A percentile compares a stretch with the other conserved stretches of the same genome.
phyloP scores from a whole-genome alignment of 2,888 invertebrate species.

The Drosophila picticornis region DNA sequence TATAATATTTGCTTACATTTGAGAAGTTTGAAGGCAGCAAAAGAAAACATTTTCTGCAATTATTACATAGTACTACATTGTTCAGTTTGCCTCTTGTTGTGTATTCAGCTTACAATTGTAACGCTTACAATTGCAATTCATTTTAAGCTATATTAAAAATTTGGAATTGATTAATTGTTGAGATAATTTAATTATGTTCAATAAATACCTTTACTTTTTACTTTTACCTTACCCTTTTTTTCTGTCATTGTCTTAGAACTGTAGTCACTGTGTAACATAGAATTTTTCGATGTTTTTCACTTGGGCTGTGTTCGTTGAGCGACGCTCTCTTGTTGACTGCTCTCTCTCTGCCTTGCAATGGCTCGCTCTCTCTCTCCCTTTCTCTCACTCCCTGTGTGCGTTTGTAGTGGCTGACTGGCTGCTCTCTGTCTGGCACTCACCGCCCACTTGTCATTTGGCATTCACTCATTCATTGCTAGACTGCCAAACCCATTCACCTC shows the following conservation, averaged over 20 bases:
- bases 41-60: background rate
- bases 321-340: constrained; percentile 6
- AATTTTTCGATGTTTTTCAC: constrained; percentile 53
- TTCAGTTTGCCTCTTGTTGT: background rate
- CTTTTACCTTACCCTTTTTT: background rate
- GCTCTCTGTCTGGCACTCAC: constrained; percentile 45
- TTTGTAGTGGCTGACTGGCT: constrained; percentile 21
- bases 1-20: background rate
- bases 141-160: background rate
- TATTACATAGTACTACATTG: background rate
- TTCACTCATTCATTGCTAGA: constrained; percentile 77
- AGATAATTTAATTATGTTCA: background rate
- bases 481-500: constrained; percentile 21
- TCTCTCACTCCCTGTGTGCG: constrained; percentile 15
- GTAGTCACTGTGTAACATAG: constrained; percentile 50
- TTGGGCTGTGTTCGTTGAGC: constrained; percentile 40
- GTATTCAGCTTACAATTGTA: background rate
- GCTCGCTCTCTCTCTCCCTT: constrained; percentile 8
- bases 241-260: background rate
- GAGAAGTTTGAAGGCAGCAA: background rate
- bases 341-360: constrained; percentile 27
- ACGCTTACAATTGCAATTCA: background rate
- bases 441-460: constrained; percentile 77
- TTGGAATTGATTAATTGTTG: background rate
- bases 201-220: background rate